Evolutionary conservation across 1,140 invertebrate species (phyloP), one percentile per base, ranked within the genome.

Genomic region (Cyclina sinensis): DNA sequence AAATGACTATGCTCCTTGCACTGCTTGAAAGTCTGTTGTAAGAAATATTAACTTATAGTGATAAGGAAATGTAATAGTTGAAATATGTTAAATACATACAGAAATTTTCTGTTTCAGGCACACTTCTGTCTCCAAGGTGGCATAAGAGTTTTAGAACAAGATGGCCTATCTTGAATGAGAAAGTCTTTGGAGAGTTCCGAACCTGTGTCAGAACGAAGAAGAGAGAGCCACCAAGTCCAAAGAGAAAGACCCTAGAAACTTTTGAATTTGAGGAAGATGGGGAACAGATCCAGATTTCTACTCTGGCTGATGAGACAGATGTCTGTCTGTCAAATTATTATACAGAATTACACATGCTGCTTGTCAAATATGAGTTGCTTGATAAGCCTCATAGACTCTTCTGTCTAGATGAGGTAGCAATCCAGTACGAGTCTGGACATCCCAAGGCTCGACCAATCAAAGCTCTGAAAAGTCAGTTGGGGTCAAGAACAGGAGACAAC

Each of bases 221-320:
- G 16, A 76, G 24, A n/a, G 84, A 86, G 43, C 51, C 51, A 18
- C 2, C 80, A 0, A 81, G 46, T 24, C 81, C 81, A 70, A 83
- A 59, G 51, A 43, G 81, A 30, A 86, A 86, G 30, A 86, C 54
- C 32, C 57, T 86, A 46, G 84, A 86, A 46, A 78, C 74, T 27
- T 86, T 86, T 86, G 84, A 86, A 48, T 78, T 86, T 78, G 84
- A 86, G 57, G 84, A 86, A 43, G 84, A 86, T 39, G 84, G 84
- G 12, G 84, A 86, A 30, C 84, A 86, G 74, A 78, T 86, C n/a
- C 84, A 86, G 74, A 86, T 86, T 16, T 78, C 84, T 46, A 78
- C 73, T 21, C 43, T 86, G 35, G 70, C 84, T 27, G 84, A 86
- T 79, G 84, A 86, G 57, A 39, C 74, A 12, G 84, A 86, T 68